A percentile compares a stretch with the other conserved stretches of the same genome.
phyloP scores from a whole-genome alignment of 2,113 vertebrate species.

The Actenoides hombroni region DNA sequence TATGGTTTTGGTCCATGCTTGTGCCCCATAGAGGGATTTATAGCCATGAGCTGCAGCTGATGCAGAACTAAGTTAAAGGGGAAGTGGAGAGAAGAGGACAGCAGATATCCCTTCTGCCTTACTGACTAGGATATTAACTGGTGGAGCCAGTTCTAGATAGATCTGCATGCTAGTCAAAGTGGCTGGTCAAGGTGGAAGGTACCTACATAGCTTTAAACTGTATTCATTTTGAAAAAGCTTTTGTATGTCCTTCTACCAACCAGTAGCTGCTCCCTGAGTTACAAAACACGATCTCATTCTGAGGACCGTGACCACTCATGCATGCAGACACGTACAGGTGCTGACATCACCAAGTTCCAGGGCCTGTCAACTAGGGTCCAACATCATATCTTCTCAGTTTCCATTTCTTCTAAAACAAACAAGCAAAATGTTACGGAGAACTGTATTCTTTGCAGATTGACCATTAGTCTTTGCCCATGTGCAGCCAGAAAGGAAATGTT shows the following conservation, averaged over 20 bases:
- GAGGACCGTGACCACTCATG: neutral
- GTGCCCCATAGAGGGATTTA: neutral
- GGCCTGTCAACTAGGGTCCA: neutral
- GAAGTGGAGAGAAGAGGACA: neutral
- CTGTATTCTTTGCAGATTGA: neutral
- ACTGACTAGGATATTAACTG: neutral
- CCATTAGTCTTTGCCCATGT: rapidly evolving
- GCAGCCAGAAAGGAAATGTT: neutral
- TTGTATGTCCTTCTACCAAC: neutral
- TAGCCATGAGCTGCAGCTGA: neutral
- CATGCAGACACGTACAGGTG: neutral
- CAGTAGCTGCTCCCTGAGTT: neutral
- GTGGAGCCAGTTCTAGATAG: neutral
- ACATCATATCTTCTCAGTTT: neutral
- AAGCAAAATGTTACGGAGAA: neutral
- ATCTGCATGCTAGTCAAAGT: neutral
- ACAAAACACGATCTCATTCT: neutral
- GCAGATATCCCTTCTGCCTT: neutral
- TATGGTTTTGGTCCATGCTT: neutral
- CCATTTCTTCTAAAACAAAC: neutral
- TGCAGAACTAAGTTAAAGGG: neutral
- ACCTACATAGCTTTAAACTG: neutral
- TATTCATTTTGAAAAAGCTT: neutral
- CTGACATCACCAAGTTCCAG: neutral
- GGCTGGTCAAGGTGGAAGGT: neutral